These are phyloP conservation scores for Erpornis zantholeuca DNA, from an alignment of 2,113 vertebrate genomes.

Conservation along the genomic window DNA sequence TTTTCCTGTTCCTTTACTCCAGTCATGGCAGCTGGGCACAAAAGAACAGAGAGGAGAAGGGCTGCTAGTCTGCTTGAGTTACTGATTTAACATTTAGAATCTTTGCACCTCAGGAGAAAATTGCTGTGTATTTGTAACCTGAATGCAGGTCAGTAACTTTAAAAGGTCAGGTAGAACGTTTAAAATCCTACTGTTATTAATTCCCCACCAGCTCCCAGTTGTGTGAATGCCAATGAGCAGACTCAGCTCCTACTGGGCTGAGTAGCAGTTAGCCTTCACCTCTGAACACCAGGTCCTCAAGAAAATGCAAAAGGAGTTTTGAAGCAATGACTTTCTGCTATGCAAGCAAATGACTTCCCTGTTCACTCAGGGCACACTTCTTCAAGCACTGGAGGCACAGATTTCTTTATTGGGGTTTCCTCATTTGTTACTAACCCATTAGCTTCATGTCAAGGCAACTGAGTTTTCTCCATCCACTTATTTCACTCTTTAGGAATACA, in stretches of 20 bases:
- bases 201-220: neutral
- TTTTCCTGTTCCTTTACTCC: constrained; percentile 42
- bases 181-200: constrained; percentile 16
- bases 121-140: constrained; percentile 25
- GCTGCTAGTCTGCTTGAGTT: neutral
- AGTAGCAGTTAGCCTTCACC: neutral
- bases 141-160: constrained; percentile 40
- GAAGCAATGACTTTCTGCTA: neutral
- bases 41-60: neutral
- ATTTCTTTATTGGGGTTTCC: neutral
- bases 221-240: constrained; percentile 12
- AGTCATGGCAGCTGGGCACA: neutral
- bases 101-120: constrained; percentile 25
- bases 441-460: neutral
- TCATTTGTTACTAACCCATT: neutral
- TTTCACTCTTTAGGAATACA: neutral
- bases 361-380: neutral
- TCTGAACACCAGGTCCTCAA: neutral
- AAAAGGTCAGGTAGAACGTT: constrained; percentile 22
- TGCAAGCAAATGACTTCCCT: neutral
- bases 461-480: neutral
- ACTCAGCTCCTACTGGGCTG: neutral
- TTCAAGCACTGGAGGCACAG: neutral
- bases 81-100: constrained; percentile 29
- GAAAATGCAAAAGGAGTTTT: neutral